phyloP scores from a whole-genome alignment of 2,113 vertebrate genomes.

The Hyaena hyaena region DNA sequence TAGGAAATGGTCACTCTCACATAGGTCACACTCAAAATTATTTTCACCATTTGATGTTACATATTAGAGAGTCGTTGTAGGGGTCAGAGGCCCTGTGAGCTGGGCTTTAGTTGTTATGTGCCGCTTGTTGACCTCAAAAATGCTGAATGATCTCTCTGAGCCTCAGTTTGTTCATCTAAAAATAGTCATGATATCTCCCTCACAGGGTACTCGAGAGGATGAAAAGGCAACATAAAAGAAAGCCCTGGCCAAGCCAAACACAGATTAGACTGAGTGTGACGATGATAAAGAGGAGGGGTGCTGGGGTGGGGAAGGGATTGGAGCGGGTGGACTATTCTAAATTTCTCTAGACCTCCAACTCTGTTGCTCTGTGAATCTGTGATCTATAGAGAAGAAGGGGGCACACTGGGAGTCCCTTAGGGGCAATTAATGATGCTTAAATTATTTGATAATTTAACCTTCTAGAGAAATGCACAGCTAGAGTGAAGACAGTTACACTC shows the following conservation, averaged over 20 bases:
- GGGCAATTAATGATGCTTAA: neutral
- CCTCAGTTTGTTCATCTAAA: neutral
- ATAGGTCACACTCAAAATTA: neutral
- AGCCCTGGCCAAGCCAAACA: neutral
- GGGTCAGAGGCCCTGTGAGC: neutral
- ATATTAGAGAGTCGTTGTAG: neutral
- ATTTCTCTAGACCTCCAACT: neutral
- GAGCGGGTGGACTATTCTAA: neutral
- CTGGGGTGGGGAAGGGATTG: accelerated
- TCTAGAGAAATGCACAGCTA: neutral
- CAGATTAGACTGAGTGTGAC: no score
- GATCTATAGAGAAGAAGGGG: neutral
- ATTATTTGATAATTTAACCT: neutral
- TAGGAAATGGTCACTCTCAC: slow-evolving; percentile 9
- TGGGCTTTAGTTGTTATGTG: neutral
- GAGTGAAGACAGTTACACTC: neutral
- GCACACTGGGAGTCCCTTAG: neutral
- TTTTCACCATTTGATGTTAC: neutral
- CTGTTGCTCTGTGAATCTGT: neutral
- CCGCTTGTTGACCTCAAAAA: neutral
- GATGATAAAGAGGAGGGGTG: no score
- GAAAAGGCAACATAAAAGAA: neutral
- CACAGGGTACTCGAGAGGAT: neutral
- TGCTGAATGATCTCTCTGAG: neutral
- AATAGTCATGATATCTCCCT: neutral